phyloP scores from a whole-genome alignment of 2,113 vertebrate genomes.

The Manacus vitellinus region DNA sequence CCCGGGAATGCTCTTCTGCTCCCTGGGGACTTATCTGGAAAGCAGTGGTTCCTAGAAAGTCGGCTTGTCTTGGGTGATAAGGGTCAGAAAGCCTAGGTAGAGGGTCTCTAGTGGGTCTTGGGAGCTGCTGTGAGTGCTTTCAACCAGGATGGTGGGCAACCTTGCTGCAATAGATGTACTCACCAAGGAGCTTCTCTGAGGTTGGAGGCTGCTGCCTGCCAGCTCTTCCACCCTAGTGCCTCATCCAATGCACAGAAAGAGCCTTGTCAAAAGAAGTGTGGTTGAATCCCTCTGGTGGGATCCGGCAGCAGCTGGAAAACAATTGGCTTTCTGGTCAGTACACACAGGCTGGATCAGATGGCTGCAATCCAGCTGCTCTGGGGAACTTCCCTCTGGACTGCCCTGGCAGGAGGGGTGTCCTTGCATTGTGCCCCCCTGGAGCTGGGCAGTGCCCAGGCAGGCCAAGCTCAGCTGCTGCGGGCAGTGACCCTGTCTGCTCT shows the following conservation, averaged over 20 bases:
- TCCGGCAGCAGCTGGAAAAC: background rate
- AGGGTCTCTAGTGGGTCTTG: background rate
- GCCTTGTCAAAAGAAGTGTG: background rate
- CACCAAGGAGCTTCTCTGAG: background rate
- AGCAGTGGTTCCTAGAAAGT: background rate
- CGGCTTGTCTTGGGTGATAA: background rate
- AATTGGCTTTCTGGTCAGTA: background rate
- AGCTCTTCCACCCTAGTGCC: background rate
- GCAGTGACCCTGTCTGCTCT: background rate
- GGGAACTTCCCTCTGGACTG: background rate
- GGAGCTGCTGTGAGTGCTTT: background rate
- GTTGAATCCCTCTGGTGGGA: background rate
- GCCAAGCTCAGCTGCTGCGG: background rate
- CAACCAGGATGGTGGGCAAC: background rate
- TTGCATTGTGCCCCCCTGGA: fast-evolving
- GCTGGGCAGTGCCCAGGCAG: background rate
- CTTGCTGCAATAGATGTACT: background rate
- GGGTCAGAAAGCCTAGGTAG: background rate
- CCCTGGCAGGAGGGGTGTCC: background rate
- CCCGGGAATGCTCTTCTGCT: background rate
- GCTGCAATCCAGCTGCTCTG: background rate
- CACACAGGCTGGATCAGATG: background rate
- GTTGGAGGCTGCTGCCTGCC: background rate
- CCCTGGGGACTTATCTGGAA: background rate
- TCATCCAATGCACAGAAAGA: background rate